Base-by-base conservation (phyloP, 2,113 vertebrate genomes). In the Hypocryptadius cinnamomeus region DNA sequence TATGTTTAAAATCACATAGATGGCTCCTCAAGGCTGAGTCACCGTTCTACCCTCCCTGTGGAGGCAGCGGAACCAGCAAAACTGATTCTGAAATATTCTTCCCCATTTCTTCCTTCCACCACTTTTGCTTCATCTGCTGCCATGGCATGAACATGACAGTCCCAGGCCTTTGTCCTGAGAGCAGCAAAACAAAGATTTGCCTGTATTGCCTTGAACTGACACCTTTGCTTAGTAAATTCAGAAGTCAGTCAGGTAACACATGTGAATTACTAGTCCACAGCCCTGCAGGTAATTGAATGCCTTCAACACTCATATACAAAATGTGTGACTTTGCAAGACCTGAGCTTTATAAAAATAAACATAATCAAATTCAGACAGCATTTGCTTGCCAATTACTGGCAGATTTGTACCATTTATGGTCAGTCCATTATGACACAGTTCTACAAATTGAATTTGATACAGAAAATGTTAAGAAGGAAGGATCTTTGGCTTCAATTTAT, bases 371-470 rank as follows among this genome's bases (percentile, higher is more conserved):
- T 91, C 94, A 96, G 44, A n/a, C 45, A 91, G 13, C 51, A 87
- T 94, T 96, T 95, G 47, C 81, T 89, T 87, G 79, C 76, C 85
- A 94, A 66, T 96, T 95, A 95, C 94, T 80, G 81, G 63, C 89
- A 94, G 85, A 93, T 93, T 94, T 96, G 79, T 82, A 80, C 94
- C 85, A 88, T 95, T 96, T 94, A 91, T 95, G 76, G 82, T 91
- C 82, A 85, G 64, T 80, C 57, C 3, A 2, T 66, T 94, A 91
- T 90, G 65, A 78, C 79, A 95, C 44, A 88, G 79, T 40, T 74
- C 82, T 86, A 94, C 87, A 96, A 96, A 95, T 95, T 94, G 56
- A 93, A 96, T 96, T 96, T 91, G 95, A 94, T 95, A 96, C 66
- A 93, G 93, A 89, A 94, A 95, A 92, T 72, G 56, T 82, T 92